Percentiles rank a stretch among this genome's conserved stretches.
phyloP scores from a whole-genome alignment of 1,140 invertebrate genomes.

The Drosophila aff. region DNA sequence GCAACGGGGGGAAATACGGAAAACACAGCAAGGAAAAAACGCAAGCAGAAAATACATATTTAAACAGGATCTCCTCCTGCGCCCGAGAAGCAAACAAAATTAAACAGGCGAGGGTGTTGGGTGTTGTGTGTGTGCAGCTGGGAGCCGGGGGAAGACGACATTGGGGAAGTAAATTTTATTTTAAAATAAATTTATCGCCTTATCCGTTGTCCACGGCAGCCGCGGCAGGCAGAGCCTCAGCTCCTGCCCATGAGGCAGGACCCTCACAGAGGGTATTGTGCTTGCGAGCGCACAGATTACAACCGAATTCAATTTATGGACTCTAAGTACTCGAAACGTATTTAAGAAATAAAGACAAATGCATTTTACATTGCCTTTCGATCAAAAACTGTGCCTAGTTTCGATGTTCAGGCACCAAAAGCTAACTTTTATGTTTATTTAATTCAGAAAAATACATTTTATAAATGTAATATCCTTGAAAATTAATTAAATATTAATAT shows the following conservation, averaged over 20 bases:
- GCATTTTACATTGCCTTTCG: background rate
- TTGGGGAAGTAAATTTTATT: constrained; percentile 83
- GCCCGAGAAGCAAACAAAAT: constrained; percentile 76
- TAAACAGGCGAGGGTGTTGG: constrained; percentile 57
- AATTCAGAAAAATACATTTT: too few species aligned
- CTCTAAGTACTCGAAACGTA: constrained; percentile 4
- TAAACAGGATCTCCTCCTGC: constrained; percentile 61
- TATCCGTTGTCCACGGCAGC: constrained; percentile 82
- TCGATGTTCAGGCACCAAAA: background rate
- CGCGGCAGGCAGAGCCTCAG: constrained; percentile 20
- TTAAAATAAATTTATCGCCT: constrained; percentile 84
- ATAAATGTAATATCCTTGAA: too few species aligned
- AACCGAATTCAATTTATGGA: constrained; percentile 10
- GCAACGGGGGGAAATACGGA: constrained; percentile 35
- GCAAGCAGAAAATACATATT: constrained; percentile 71
- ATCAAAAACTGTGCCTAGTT: background rate
- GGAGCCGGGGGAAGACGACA: constrained; percentile 29
- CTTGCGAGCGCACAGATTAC: background rate
- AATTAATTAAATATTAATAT: too few species aligned
- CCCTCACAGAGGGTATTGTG: constrained; percentile 11
- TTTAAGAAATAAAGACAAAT: background rate
- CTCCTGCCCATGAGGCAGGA: background rate
- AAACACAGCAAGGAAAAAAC: constrained; percentile 16
- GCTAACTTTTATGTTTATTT: background rate
- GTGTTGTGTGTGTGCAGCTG: background rate